Base-by-base conservation (phyloP, 1,140 invertebrate genomes). In the Megalonaias nervosa region DNA sequence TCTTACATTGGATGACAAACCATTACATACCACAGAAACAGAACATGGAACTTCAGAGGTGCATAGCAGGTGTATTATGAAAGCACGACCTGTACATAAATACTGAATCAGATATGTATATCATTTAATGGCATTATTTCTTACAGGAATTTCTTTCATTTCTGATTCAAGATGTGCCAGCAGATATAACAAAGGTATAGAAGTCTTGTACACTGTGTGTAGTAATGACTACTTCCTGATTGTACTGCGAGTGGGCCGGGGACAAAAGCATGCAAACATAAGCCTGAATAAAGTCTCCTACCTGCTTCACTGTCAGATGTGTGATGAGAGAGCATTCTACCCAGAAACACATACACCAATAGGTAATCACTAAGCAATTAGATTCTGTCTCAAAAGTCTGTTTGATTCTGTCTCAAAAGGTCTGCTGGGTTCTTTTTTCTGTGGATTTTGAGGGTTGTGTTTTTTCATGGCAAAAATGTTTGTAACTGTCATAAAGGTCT, bases 301-400 rank as follows among this genome's bases (percentile, higher is more conserved):
- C 16, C 59, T 91, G 12, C 74, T 91, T 21, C 88, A 91, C 77
- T 91, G 90, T 77, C 85, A 84, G 71, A 84, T 91, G 23, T 91
- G 90, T 87, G 90, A 91, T 74, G 89, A 91, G 74, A 81, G 89
- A 67, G 82, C 79, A 11, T 89, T 91, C 75, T 83, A 83, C 66
- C 89, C 88, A 5, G 58, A 83, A n/a, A 75, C 81, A 61, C 74
- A 83, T 16, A 83, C 86, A 31, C 85, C 86, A 16, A 38, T 83
- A 56, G 89, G 89, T 89, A 82, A 77, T 82, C 71, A 16, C 57
- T 55, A 55, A 16, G 58, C 16, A 60, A 15, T 62, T 67, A 0
- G 17, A 38, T 60, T 59, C 15, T 26, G 15, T 68, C 17, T 23
- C 15, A 19, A 64, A 56, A 21, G n/a, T 56, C 58, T 0, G 6